Percentiles rank a stretch among this genome's conserved stretches.
Conservation (phyloP, 2,888 invertebrate species). For the Nymphalis c-album region DNA sequence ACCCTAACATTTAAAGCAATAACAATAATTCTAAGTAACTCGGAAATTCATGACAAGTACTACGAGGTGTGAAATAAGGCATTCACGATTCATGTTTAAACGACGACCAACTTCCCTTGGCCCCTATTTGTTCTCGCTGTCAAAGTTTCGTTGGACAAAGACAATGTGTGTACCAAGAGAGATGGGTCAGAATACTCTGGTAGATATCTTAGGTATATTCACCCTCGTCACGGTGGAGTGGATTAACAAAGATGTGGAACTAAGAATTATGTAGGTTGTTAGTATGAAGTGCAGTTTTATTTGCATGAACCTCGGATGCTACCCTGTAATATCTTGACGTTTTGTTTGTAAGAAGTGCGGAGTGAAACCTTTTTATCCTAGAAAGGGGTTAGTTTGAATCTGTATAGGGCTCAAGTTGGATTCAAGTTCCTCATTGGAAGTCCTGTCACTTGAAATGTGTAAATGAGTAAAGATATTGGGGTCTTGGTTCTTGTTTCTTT, state of each 20-base stretch:
- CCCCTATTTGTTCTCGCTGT: slow-evolving; percentile 17
- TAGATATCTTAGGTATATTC: slow-evolving; percentile 24
- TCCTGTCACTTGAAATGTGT: slow-evolving; percentile 3
- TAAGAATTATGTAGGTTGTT: slow-evolving; percentile 31
- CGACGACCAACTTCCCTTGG: slow-evolving; percentile 13
- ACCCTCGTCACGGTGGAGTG: slow-evolving; percentile 26
- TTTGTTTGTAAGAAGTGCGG: slow-evolving; percentile 1
- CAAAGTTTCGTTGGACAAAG: slow-evolving; percentile 23
- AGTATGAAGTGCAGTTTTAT: slow-evolving; percentile 25
- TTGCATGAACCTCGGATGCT: slow-evolving; percentile 9
- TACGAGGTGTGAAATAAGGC: slow-evolving; percentile 30
- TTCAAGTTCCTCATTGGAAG: slow-evolving; percentile 11
- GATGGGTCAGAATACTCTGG: slow-evolving; percentile 23
- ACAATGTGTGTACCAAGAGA: slow-evolving; percentile 28
- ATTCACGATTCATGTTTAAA: slow-evolving; percentile 13
- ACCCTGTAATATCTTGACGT: slow-evolving; percentile 9
- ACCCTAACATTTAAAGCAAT: slow-evolving; percentile 22
- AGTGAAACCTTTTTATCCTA: slow-evolving; percentile 6
- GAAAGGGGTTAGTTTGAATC: neutral
- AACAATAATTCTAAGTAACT: slow-evolving; percentile 25
- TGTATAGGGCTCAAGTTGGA: slow-evolving; percentile 1
- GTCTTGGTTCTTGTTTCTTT: neutral
- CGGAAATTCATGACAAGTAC: slow-evolving; percentile 22
- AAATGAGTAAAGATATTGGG: slow-evolving; percentile 1
- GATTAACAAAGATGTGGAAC: slow-evolving; percentile 36